Evolutionary conservation across 2,797 vertebrate genomes (phyloP).

Genomic region (Anabas testudineus): DNA sequence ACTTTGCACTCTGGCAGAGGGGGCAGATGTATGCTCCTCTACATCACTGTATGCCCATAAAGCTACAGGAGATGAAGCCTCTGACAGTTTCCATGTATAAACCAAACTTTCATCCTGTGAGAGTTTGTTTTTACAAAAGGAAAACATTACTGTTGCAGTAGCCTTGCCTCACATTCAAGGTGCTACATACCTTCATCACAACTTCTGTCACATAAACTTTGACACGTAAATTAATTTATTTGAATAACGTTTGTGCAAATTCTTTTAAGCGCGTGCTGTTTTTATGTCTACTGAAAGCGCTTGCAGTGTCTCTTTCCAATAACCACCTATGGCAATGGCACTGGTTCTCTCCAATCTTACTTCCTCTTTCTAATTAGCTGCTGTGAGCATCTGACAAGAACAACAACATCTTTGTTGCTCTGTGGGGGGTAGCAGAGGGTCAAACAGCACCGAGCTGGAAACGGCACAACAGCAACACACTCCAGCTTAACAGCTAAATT

Average conservation of each 20-base stretch:
- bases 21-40: conserved; percentile 11
- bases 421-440: conserved; percentile 84
- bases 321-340: conserved; percentile 53
- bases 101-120: conserved; percentile 40
- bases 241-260: conserved; percentile 29
- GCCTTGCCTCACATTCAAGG: conserved; percentile 19
- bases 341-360: conserved; percentile 54
- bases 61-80: conserved; percentile 43
- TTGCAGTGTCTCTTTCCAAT: conserved; percentile 13
- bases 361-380: conserved; percentile 90
- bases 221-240: conserved; percentile 28
- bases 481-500: conserved; percentile 40
- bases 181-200: conserved; percentile 8
- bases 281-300: conserved; percentile 40
- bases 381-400: conserved; percentile 87
- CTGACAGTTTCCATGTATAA: conserved; percentile 59
- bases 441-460: conserved; percentile 53
- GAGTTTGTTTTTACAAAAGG: conserved; percentile 27
- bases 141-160: conserved; percentile 61
- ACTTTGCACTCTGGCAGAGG: conserved; percentile 32
- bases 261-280: conserved; percentile 51
- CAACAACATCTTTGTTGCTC: conserved; percentile 90
- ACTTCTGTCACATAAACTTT: conserved; percentile 35
- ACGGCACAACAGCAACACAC: conserved; percentile 49
- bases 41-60: conserved; percentile 36